phyloP scores from a whole-genome alignment of 2,113 vertebrate genomes.

The Urocolius indicus region DNA sequence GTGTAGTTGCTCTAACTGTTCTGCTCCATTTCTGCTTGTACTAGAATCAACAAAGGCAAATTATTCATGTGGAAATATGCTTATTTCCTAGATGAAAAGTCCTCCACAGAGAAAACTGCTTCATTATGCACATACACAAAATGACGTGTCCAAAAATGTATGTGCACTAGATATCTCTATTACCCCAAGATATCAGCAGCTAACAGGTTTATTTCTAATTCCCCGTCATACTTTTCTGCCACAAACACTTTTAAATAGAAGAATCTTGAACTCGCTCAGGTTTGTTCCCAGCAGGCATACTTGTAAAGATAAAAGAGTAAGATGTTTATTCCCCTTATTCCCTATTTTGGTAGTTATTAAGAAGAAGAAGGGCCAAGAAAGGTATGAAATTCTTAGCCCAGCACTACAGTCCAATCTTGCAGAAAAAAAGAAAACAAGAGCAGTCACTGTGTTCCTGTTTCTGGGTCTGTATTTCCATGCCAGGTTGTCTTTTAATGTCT shows the following conservation, averaged over 20 bases:
- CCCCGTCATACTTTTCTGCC: constrained; percentile 35
- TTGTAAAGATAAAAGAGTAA: constrained; percentile 74
- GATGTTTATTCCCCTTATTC: background rate
- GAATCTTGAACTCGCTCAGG: constrained; percentile 70
- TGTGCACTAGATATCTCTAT: constrained; percentile 15
- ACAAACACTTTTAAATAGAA: constrained; percentile 59
- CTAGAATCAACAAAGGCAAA: constrained; percentile 10
- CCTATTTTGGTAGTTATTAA: constrained; percentile 17
- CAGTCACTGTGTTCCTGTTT: constrained; percentile 2
- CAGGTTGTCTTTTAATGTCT: constrained; percentile 27
- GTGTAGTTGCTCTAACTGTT: background rate
- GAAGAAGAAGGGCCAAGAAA: constrained; percentile 16
- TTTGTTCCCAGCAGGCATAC: constrained; percentile 71
- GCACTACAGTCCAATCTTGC: background rate
- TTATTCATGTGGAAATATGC: constrained; percentile 9
- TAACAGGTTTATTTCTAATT: constrained; percentile 56
- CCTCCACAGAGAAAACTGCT: background rate
- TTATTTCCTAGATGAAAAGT: constrained; percentile 18
- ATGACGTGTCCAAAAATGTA: background rate
- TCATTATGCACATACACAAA: constrained; percentile 11
- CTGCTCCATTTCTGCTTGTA: constrained; percentile 4
- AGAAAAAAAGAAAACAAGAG: constrained; percentile 16
- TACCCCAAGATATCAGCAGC: constrained; percentile 37
- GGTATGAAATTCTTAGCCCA: constrained; percentile 34
- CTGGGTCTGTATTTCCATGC: background rate